Conservation (phyloP, 2,113 vertebrate genomes). For the Gopherus evgoodei region DNA sequence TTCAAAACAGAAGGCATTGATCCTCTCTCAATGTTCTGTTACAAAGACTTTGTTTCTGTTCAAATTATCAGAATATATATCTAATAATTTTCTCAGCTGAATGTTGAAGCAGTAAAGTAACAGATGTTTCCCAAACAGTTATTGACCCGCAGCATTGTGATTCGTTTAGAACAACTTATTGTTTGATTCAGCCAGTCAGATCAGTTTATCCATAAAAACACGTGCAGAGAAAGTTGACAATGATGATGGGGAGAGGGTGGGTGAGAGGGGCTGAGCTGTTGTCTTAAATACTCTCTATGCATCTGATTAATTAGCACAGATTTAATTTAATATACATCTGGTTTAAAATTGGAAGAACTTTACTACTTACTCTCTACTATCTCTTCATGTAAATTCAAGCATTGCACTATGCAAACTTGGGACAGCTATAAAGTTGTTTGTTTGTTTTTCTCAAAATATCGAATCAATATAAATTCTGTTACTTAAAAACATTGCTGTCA, state of each 20-base stretch:
- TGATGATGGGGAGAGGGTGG: background rate
- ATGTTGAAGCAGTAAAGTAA: conserved; percentile 4
- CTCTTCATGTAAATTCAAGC: background rate
- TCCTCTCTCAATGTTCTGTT: conserved; percentile 25
- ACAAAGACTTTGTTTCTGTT: conserved; percentile 24
- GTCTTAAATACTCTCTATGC: background rate
- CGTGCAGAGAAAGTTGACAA: background rate
- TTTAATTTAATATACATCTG: background rate
- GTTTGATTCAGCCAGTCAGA: conserved; percentile 34
- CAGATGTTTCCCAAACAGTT: conserved; percentile 12
- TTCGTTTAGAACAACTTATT: background rate
- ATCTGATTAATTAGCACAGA: conserved; percentile 12
- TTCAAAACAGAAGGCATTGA: conserved; percentile 25
- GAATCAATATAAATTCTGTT: background rate
- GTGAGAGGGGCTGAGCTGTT: background rate
- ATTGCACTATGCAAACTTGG: background rate
- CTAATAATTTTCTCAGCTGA: conserved; percentile 16
- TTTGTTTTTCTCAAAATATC: background rate
- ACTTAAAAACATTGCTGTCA: conserved; percentile 8
- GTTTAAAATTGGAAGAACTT: background rate
- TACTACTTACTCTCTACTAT: background rate
- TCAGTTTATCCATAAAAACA: background rate
- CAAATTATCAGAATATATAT: conserved; percentile 21
- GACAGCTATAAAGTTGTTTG: accelerated
- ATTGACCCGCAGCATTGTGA: background rate